phyloP scores from a whole-genome alignment of 1,140 invertebrate genomes.

The Antheraea mylitta region DNA sequence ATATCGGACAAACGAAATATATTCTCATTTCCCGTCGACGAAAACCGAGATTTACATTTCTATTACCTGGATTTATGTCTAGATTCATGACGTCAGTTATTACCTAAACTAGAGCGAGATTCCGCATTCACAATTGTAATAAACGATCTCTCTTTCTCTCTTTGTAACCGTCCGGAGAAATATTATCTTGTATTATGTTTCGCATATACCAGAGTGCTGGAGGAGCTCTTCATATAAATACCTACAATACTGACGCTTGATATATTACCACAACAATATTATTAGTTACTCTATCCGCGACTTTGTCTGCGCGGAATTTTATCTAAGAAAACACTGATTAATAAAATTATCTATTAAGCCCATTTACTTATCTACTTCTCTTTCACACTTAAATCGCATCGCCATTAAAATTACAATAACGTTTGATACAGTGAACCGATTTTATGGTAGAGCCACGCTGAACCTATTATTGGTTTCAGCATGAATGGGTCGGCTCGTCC shows the following conservation, averaged over 20 bases:
- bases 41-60: conserved; percentile 44
- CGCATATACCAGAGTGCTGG: background rate
- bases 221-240: background rate
- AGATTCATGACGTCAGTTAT: conserved; percentile 37
- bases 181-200: conserved; percentile 22
- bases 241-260: background rate
- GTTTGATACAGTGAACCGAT: too few relatives aligned
- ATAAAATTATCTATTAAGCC: too few relatives aligned
- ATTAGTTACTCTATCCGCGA: background rate
- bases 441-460: too few relatives aligned
- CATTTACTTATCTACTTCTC: too few relatives aligned
- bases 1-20: background rate
- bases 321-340: too few relatives aligned
- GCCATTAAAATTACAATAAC: too few relatives aligned
- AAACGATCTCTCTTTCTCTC: conserved; percentile 15
- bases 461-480: too few relatives aligned
- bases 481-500: too few relatives aligned
- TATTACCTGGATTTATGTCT: conserved; percentile 42
- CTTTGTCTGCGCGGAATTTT: too few relatives aligned
- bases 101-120: conserved; percentile 22
- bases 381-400: too few relatives aligned
- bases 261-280: background rate
- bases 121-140: conserved; percentile 19
- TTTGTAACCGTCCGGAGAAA: conserved; percentile 14
- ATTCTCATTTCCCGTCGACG: background rate